Evolutionary conservation across 2,113 vertebrate genomes (phyloP), one percentile per base, ranked within the genome.

Genomic region (Triplophysa tibetana): DNA sequence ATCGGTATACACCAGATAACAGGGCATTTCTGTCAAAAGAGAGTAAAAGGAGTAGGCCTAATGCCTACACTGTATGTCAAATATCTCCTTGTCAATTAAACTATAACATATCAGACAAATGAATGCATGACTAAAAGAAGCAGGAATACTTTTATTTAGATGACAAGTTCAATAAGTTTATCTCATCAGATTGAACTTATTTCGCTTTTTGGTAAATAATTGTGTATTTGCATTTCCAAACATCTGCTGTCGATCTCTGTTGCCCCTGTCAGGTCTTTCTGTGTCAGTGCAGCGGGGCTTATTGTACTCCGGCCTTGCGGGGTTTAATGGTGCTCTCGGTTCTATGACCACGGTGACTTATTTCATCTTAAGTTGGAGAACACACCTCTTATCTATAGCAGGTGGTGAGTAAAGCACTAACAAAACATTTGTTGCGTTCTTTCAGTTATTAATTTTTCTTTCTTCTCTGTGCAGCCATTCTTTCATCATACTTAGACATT

Each of bases 301-400:
- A 6, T 84, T 94, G 48, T 93, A 93, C 79, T 85, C 89, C 0
- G 93, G 93, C 5, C 82, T 92, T 26, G 86, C 87, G 0, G 88
- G 91, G 0, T 93, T 94, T 79, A 94, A 94, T 24, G 90, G 92
- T 9, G 90, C 92, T 63, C 87, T 94, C 70, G 91, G 90, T 68
- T 93, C 90, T 82, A 93, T 93, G 90, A 38, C 81, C 8, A 77
- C 93, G 6, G 93, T 91, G 78, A 90, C 88, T 76, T 85, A 90
- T 50, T 93, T 92, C 68, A 90, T 82, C 29, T 87, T 93, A 80
- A 92, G 24, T 79, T 93, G 91, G 91, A 90, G 74, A 81, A 93
- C 88, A 0, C 89, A 90, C 77, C 86, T 93, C 56, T 86, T 91
- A 38, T 87, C 92, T 56, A 87, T 93, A 1, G 65, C 90, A 48